These are phyloP conservation scores for Jordanella pulchra DNA, from an alignment of 2,797 vertebrate species.

Conservation along the genomic window DNA sequence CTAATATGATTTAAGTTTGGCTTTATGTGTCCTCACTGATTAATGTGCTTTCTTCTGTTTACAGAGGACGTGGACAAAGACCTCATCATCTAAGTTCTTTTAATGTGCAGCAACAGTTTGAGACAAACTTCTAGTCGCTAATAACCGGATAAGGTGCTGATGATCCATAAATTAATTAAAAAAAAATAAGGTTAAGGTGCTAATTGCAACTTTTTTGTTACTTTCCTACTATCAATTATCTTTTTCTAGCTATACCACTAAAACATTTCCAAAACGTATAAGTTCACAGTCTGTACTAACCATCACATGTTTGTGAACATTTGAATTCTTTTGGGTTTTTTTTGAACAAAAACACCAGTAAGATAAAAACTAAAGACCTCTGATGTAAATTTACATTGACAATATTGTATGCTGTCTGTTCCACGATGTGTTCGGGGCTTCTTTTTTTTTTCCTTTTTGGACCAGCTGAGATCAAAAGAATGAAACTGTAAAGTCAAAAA, in stretches of 20 bases:
- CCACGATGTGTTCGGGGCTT: slow-evolving; percentile 58
- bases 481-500: slow-evolving; percentile 80
- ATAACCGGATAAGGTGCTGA: slow-evolving; percentile 89
- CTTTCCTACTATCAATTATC: slow-evolving; percentile 68
- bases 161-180: slow-evolving; percentile 84
- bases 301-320: slow-evolving; percentile 49
- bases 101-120: slow-evolving; percentile 45
- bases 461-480: slow-evolving; percentile 63
- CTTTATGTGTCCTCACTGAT: neutral
- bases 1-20: neutral
- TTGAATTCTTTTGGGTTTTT: slow-evolving; percentile 48
- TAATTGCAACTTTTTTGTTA: slow-evolving; percentile 75
- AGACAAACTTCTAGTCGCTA: slow-evolving; percentile 74
- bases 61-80: slow-evolving; percentile 98
- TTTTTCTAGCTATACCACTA: slow-evolving; percentile 84
- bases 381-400: slow-evolving; percentile 72
- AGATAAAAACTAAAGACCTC: slow-evolving; percentile 61
- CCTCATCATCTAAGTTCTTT: slow-evolving; percentile 88
- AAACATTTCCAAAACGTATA: slow-evolving; percentile 62
- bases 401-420: slow-evolving; percentile 51
- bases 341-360: slow-evolving; percentile 49
- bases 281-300: slow-evolving; percentile 75
- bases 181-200: slow-evolving; percentile 88
- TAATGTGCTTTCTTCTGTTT: slow-evolving; percentile 64
- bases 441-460: slow-evolving; percentile 54